These are phyloP conservation scores for Pseudochirops corinnae DNA, from an alignment of 2,797 vertebrate genomes.

Conservation along the genomic window DNA sequence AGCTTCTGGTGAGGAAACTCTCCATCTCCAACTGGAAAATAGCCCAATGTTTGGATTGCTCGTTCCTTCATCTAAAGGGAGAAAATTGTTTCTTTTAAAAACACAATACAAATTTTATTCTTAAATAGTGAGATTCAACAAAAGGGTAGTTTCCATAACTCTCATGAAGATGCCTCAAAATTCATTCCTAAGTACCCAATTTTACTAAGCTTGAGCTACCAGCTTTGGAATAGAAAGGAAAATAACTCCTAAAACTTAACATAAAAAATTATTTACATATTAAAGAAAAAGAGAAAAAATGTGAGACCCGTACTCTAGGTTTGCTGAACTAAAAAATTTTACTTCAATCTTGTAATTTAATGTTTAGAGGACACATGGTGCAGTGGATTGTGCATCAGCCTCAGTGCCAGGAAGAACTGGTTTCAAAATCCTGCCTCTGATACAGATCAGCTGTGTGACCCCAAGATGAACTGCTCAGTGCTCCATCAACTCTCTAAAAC, in stretches of 20 bases:
- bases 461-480: neutral
- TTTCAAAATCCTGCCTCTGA: neutral
- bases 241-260: neutral
- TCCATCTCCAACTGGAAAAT: constrained; percentile 96
- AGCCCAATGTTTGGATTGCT: constrained; percentile 95
- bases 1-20: constrained; percentile 96
- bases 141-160: constrained; percentile 20
- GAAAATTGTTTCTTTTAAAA: constrained; percentile 32
- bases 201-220: constrained; percentile 28
- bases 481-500: neutral
- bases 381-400: neutral
- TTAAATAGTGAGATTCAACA: constrained; percentile 41
- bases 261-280: constrained; percentile 17
- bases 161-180: neutral
- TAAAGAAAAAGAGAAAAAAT: constrained; percentile 36
- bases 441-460: neutral
- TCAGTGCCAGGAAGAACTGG: neutral
- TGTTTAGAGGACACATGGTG: neutral
- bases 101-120: constrained; percentile 37
- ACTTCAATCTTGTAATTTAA: neutral
- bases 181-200: constrained; percentile 22
- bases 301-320: neutral
- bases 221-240: constrained; percentile 29
- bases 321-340: constrained; percentile 10
- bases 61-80: constrained; percentile 95